Evolutionary conservation across 2,888 invertebrate genomes (phyloP).

Genomic region (Rugalucina vietnamica): DNA sequence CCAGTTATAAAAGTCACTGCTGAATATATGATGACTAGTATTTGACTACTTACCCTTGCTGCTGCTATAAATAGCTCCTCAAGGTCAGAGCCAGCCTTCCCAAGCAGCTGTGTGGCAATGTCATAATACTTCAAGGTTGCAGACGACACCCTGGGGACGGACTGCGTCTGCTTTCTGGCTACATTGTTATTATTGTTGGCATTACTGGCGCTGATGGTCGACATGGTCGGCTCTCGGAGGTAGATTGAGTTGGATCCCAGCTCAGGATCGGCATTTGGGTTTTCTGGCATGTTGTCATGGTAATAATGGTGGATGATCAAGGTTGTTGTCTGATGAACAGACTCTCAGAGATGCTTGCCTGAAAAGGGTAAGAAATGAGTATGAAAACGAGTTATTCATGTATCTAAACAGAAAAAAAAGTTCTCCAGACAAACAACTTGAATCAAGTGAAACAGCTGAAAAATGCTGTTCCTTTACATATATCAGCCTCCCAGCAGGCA

Average conservation of each 20-base stretch:
- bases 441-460: too few species aligned
- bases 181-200: neutral
- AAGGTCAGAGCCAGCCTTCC: conserved; percentile 73
- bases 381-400: neutral
- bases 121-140: conserved; percentile 73
- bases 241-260: conserved; percentile 48
- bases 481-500: too few species aligned
- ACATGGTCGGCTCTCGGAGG: conserved; percentile 52
- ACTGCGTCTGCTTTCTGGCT: conserved; percentile 40
- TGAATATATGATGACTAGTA: too few species aligned
- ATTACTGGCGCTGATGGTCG: conserved; percentile 29
- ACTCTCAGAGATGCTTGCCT: neutral
- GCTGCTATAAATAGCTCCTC: conserved; percentile 78
- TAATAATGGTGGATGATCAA: conserved; percentile 21
- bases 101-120: conserved; percentile 77
- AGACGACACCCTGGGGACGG: conserved; percentile 51
- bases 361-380: neutral
- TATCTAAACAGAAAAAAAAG: too few species aligned
- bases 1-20: too few species aligned
- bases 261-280: conserved; percentile 61
- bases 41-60: conserved; percentile 78
- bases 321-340: neutral
- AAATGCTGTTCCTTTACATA: too few species aligned
- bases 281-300: conserved; percentile 61
- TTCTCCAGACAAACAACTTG: too few species aligned